Conservation (phyloP, 2,888 invertebrate species). For the Drosophila yooni region DNA sequence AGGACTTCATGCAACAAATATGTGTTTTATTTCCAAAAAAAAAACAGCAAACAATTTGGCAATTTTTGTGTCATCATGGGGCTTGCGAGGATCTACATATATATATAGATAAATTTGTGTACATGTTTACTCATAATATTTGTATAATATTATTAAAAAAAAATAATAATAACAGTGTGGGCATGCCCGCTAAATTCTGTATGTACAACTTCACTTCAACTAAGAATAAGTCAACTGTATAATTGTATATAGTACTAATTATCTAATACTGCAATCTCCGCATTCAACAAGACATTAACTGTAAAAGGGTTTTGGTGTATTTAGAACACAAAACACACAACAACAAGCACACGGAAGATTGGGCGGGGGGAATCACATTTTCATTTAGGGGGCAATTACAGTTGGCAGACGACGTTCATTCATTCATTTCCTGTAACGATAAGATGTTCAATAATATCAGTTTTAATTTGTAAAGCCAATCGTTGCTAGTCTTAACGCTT, state of each 20-base stretch:
- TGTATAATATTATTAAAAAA: conserved; percentile 24
- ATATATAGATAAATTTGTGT: conserved; percentile 26
- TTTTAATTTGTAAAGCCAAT: conserved; percentile 8
- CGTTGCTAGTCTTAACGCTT: conserved; percentile 23
- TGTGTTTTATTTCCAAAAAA: conserved; percentile 41
- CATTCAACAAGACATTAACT: conserved; percentile 42
- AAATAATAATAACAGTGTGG: conserved; percentile 57
- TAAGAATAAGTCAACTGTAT: conserved; percentile 52
- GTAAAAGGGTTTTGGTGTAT: conserved; percentile 30
- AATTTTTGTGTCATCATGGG: conserved; percentile 62
- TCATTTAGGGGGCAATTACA: conserved; percentile 34
- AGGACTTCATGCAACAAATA: conserved; percentile 46
- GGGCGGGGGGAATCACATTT: conserved; percentile 60
- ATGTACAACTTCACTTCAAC: conserved; percentile 61
- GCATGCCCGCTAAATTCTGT: conserved; percentile 70
- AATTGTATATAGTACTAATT: conserved; percentile 41
- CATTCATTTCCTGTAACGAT: conserved; percentile 41
- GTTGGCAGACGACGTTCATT: conserved; percentile 20
- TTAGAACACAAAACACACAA: conserved; percentile 17
- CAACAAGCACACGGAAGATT: conserved; percentile 6
- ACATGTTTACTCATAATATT: conserved; percentile 36
- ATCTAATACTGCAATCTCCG: conserved; percentile 74
- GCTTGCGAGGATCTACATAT: conserved; percentile 65
- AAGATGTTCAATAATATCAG: conserved; percentile 17
- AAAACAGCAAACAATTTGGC: conserved; percentile 56